Evolutionary conservation across 2,888 invertebrate species (phyloP), one percentile per base, ranked within the genome.

Genomic region (Prenolepis imparis): DNA sequence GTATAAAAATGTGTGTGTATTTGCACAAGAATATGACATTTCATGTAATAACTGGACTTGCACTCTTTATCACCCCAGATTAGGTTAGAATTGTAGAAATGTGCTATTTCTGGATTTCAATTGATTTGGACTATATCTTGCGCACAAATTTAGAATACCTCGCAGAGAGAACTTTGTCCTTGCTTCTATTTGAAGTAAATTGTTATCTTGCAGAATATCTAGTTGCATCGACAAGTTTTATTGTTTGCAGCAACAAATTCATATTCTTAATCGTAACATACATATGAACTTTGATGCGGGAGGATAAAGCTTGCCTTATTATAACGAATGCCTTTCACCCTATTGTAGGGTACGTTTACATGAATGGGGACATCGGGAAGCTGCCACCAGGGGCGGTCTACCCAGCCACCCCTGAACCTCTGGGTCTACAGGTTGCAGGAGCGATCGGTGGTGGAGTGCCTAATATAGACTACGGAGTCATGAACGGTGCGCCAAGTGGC

Each of bases 291-390:
- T 64, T 55, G n/a, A 24, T 3, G 24, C 9, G 18, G 5, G 12
- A 57, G 12, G 39, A 4, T 9, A 4, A 48, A 28, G 24, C 4
- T 36, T 24, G 8, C 15, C n/a, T n/a, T n/a, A n/a, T n/a, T 18
- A 36, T 8, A 57, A 41, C 78, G 18, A 61, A 9, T 18, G 24
- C 21, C 52, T 87, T 91, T 90, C 87, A 87, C 82, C 66, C 52
- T 92, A 48, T 93, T 94, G 63, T 94, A 96, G 97, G 97, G 95
- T 96, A 96, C 96, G 96, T 96, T 96, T 97, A 97, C 96, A 97
- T 97, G 97, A 97, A 97, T 97, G 97, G 97, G 96, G 97, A 97
- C 96, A 96, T 97, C 95, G 96, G 96, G 95, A 97, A 97, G 96
- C 96, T 96, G 96, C 96, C 96, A 95, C 96, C 96, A 95, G 96